phyloP scores from a whole-genome alignment of 1,140 invertebrate species.

The Drosophila littoralis region DNA sequence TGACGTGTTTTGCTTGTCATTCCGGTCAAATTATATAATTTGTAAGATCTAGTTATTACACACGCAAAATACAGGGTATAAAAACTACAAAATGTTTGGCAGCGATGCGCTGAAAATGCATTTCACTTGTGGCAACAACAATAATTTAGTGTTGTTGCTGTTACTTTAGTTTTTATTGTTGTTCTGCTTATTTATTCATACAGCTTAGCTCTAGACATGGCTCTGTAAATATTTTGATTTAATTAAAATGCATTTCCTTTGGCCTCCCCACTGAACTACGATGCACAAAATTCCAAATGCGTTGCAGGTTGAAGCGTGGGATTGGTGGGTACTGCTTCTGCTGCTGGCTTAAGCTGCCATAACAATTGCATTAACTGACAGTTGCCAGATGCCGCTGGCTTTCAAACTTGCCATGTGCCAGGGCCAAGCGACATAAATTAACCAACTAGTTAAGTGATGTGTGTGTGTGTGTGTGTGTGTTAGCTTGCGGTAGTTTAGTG shows the following conservation, averaged over 20 bases:
- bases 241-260: conserved; percentile 61
- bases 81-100: conserved; percentile 35
- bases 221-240: conserved; percentile 73
- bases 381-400: conserved; percentile 48
- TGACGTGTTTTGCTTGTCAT: too few species aligned
- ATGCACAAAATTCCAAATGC: conserved; percentile 58
- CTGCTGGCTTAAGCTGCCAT: conserved; percentile 59
- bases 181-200: conserved; percentile 51
- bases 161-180: conserved; percentile 14
- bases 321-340: conserved; percentile 2
- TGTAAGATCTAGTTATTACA: too few species aligned
- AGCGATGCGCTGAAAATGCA: conserved; percentile 48
- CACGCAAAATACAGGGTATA: neutral
- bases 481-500: conserved; percentile 61
- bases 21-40: too few species aligned
- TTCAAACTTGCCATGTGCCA: conserved; percentile 30
- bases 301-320: neutral
- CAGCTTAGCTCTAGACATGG: conserved; percentile 55
- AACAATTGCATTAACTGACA: conserved; percentile 68
- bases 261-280: neutral
- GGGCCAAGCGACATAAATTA: conserved; percentile 55
- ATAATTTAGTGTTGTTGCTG: conserved; percentile 8
- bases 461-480: neutral
- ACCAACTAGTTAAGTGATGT: conserved; percentile 25
- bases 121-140: conserved; percentile 52